Conservation (phyloP, 2,113 vertebrate genomes). For the Halcyon malimbica region DNA sequence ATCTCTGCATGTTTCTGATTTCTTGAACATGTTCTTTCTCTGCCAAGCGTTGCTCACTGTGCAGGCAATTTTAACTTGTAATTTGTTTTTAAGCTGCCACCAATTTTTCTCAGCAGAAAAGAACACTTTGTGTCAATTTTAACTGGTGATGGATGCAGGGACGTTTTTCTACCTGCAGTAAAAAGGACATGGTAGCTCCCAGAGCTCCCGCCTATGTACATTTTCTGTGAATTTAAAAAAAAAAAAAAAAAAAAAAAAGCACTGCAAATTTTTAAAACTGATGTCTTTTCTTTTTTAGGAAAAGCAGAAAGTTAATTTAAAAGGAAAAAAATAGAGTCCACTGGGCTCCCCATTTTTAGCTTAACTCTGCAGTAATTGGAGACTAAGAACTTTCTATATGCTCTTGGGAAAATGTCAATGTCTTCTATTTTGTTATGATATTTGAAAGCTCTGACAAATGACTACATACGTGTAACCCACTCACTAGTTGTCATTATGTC, state of each 20-base stretch:
- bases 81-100: constrained; percentile 17
- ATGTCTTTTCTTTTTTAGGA: not conserved
- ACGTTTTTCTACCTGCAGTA: not conserved
- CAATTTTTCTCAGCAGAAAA: constrained; percentile 14
- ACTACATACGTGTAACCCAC: not conserved
- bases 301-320: not conserved
- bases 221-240: not conserved
- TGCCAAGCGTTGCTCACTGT: not conserved
- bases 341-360: not conserved
- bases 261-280: not conserved
- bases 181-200: not conserved
- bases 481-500: not conserved
- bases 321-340: not conserved
- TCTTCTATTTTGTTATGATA: not conserved
- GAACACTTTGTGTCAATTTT: not conserved
- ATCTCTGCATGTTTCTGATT: not conserved
- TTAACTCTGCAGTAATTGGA: not conserved
- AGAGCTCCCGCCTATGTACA: not conserved
- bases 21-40: not conserved
- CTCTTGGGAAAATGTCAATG: constrained; percentile 20
- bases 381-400: not conserved
- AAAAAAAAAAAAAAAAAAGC: not conserved
- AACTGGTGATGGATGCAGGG: not conserved
- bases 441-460: constrained; percentile 28
- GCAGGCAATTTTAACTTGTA: not conserved